Conservation (phyloP, 2,113 vertebrate genomes). For the Hypocryptadius cinnamomeus region DNA sequence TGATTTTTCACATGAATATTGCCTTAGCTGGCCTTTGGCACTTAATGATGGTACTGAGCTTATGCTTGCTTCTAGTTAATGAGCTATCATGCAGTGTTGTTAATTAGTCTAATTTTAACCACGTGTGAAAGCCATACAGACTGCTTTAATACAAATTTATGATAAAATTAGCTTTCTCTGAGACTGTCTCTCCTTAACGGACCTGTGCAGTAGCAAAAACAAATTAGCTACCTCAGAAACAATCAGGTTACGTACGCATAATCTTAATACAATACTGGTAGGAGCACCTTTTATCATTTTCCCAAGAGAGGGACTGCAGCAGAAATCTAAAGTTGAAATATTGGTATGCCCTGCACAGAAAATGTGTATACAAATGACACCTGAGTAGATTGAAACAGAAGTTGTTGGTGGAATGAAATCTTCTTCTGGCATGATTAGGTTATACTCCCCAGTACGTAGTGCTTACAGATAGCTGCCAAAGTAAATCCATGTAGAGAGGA, state of each 20-base stretch:
- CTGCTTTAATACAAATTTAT: not conserved
- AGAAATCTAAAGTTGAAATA: not conserved
- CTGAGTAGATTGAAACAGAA: not conserved
- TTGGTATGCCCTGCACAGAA: not conserved
- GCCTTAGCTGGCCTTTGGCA: not conserved
- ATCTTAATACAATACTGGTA: not conserved
- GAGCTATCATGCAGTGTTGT: not conserved
- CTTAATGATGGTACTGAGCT: not conserved
- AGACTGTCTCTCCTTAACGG: not conserved
- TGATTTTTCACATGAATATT: not conserved
- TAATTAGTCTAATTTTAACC: conserved; percentile 13
- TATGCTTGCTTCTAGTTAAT: not conserved
- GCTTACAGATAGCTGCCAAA: not conserved
- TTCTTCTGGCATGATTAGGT: not conserved
- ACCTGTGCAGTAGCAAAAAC: not conserved
- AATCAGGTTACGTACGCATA: not conserved
- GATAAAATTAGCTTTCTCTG: not conserved
- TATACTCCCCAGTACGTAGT: not conserved
- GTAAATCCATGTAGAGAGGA: not conserved
- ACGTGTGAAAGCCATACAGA: not conserved
- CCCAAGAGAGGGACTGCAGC: not conserved
- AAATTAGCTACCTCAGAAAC: not conserved
- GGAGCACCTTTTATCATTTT: not conserved
- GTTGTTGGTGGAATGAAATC: not conserved
- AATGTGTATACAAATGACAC: not conserved